A percentile compares a stretch with the other conserved stretches of the same genome.
Evolutionary conservation across 2,797 vertebrate species (phyloP).

Genomic region (Xiphorhynchus erythropygius): DNA sequence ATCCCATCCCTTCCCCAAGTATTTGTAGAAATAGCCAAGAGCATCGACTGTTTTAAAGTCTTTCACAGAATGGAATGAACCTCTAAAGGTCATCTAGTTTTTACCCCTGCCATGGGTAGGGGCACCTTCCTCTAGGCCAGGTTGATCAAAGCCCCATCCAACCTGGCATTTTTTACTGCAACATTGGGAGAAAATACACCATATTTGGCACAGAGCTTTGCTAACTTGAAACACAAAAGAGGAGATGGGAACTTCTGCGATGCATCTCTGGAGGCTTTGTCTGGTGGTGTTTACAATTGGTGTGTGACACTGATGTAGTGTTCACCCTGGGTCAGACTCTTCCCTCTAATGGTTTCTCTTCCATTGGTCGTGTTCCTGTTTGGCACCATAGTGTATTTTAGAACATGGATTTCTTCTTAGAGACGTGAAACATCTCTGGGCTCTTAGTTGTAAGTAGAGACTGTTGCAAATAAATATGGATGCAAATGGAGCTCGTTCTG

Average conservation of each 20-base stretch:
- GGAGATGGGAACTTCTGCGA: neutral
- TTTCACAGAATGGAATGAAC: neutral
- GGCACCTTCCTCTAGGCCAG: neutral
- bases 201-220: neutral
- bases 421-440: neutral
- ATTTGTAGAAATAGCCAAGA: neutral
- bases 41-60: neutral
- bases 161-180: neutral
- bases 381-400: neutral
- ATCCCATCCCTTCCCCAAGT: neutral
- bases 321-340: neutral
- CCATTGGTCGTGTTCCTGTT: neutral
- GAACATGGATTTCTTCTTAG: neutral
- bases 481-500: neutral
- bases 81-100: neutral
- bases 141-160: neutral
- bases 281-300: neutral
- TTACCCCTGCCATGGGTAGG: neutral
- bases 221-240: neutral
- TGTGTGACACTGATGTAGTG: neutral
- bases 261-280: neutral
- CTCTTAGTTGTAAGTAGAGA: neutral
- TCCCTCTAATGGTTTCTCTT: neutral
- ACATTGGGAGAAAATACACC: fast-evolving
- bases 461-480: neutral